Percentiles rank a stretch among this genome's conserved stretches.
phyloP scores from a whole-genome alignment of 2,888 invertebrate species.

The Carpatolechia fugitivella region DNA sequence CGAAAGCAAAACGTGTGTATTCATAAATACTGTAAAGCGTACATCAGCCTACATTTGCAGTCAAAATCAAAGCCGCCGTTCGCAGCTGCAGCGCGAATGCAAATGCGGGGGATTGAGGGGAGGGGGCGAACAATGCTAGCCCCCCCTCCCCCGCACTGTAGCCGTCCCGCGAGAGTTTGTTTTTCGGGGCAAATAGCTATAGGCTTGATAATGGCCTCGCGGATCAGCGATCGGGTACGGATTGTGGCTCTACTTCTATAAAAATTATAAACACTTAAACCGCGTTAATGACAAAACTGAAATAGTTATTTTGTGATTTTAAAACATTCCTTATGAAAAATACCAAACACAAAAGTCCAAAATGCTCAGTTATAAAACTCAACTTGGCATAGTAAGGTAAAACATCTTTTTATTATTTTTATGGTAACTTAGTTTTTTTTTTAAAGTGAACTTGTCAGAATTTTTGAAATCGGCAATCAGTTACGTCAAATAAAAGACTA shows the following conservation, averaged over 20 bases:
- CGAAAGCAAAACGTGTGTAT: constrained; percentile 14
- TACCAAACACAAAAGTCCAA: no score
- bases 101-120: constrained; percentile 59
- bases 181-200: constrained; percentile 80
- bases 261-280: no score
- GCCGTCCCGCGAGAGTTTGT: constrained; percentile 78
- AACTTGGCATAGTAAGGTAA: no score
- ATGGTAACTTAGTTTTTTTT: no score
- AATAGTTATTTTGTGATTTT: no score
- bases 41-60: constrained; percentile 36
- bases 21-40: constrained; percentile 34
- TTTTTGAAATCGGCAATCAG: no score
- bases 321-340: no score
- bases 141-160: constrained; percentile 47
- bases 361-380: no score
- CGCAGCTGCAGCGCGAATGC: constrained; percentile 62
- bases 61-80: constrained; percentile 58
- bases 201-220: constrained; percentile 79
- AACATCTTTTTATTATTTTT: no score
- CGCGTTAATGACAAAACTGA: no score
- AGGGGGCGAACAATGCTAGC: background rate
- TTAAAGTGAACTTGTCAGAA: no score
- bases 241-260: constrained; percentile 53
- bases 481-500: no score
- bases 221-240: constrained; percentile 39